These are phyloP conservation scores for Procavia capensis DNA, from an alignment of 2,113 vertebrate species.

Conservation along the genomic window DNA sequence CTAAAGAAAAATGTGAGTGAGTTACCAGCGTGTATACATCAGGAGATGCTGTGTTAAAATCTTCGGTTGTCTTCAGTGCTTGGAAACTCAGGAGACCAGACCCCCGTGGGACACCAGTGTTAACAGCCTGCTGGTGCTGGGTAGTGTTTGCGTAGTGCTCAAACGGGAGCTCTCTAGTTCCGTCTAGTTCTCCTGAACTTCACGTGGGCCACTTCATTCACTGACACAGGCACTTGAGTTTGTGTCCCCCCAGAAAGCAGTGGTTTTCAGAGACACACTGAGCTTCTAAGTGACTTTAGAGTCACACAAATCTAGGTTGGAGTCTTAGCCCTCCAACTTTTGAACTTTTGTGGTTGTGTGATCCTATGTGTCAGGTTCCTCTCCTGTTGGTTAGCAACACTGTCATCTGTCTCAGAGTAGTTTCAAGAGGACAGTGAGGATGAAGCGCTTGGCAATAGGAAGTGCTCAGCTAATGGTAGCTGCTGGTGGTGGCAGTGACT, in stretches of 20 bases:
- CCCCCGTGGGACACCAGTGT: neutral
- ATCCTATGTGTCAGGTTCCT: neutral
- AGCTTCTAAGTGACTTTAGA: neutral
- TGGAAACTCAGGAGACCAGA: neutral
- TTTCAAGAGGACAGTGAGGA: neutral
- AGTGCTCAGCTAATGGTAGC: neutral
- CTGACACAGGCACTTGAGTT: neutral
- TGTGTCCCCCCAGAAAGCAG: neutral
- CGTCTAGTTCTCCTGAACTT: neutral
- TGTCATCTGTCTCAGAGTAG: no score
- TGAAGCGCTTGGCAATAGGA: neutral
- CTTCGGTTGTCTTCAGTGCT: neutral
- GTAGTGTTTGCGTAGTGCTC: neutral
- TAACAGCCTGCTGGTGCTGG: neutral
- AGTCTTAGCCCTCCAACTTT: neutral
- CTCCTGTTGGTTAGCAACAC: neutral
- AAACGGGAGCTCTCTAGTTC: neutral
- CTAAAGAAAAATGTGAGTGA: slow-evolving; percentile 42
- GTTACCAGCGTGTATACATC: slow-evolving; percentile 43
- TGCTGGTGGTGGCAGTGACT: neutral
- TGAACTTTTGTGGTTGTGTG: neutral
- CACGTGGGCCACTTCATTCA: neutral
- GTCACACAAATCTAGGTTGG: neutral
- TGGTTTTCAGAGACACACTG: slow-evolving; percentile 39
- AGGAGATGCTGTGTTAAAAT: neutral